phyloP scores from a whole-genome alignment of 2,113 vertebrate species.

The Charadrius vociferus region DNA sequence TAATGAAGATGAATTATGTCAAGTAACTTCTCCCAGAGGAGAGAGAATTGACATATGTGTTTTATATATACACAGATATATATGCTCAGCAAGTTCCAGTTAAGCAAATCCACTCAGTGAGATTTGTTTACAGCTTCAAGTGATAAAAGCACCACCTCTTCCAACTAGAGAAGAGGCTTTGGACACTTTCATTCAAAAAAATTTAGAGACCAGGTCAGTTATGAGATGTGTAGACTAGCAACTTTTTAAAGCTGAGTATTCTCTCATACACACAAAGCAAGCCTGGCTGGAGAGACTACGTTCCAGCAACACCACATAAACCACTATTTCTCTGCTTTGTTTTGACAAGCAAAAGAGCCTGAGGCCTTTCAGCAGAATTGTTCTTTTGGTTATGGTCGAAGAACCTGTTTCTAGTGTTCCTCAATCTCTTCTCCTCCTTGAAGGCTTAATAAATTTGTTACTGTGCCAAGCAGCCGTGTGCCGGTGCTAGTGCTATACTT shows the following conservation, averaged over 20 bases:
- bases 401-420: background rate
- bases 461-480: background rate
- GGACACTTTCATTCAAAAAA: background rate
- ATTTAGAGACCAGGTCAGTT: background rate
- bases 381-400: background rate
- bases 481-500: background rate
- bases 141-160: background rate
- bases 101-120: fast-evolving
- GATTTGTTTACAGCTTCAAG: background rate
- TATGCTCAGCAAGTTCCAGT: background rate
- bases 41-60: background rate
- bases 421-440: background rate
- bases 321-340: background rate
- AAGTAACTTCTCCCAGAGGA: background rate
- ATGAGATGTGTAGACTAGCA: background rate
- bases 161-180: background rate
- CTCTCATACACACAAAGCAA: background rate
- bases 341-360: background rate
- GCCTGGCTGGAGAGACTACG: background rate
- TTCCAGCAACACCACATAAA: constrained; percentile 29
- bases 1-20: background rate
- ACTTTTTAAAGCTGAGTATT: background rate
- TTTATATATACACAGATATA: background rate
- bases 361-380: background rate
- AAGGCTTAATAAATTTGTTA: background rate